Evolutionary conservation across 2,797 vertebrate genomes (phyloP), one percentile per base, ranked within the genome.

Genomic region (Lepus townsendii): DNA sequence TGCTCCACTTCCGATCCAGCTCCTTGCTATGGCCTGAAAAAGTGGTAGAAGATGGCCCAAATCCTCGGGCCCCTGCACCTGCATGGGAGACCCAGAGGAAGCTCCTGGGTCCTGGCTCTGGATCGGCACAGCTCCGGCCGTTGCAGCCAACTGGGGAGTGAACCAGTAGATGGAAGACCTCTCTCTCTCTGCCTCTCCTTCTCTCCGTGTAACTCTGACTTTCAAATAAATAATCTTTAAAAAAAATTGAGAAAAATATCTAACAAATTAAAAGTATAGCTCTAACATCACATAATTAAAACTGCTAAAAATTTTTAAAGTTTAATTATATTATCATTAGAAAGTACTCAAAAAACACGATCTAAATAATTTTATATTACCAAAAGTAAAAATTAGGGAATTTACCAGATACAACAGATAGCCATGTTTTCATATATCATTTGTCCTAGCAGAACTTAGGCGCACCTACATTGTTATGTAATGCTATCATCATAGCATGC

Each of bases 351-450:
- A 91, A 87, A 60, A 76, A 90, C 35, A 90, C 20, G 76, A 62
- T 80, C 79, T n/a, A 84, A 54, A 95, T n/a, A 86, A 60, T 83
- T 77, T 77, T 65, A 57, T 19, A 63, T 57, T 65, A 88, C 7
- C 27, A 93, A 89, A 91, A 96, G 35, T 69, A 73, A 93, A 89
- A 92, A 83, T 42, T 26, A 92, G 60, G 77, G 57, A 63, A 87
- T 72, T 72, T 73, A 87, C n/a, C 30, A 86, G 87, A 90, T 71
- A 27, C 69, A 90, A 54, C 32, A 69, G 57, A 80, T 52, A 38
- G 71, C 66, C 89, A 50, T 68, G 0, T 50, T 88, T 42, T 60
- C 30, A 54, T 9, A 54, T 3, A 50, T 30, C 26, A 93, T 24
- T 22, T 84, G 20, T 52, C 14, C 82, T 30, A 9, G 57, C 24